Base-by-base conservation (phyloP, 2,113 vertebrate species). In the Penelope pileata region DNA sequence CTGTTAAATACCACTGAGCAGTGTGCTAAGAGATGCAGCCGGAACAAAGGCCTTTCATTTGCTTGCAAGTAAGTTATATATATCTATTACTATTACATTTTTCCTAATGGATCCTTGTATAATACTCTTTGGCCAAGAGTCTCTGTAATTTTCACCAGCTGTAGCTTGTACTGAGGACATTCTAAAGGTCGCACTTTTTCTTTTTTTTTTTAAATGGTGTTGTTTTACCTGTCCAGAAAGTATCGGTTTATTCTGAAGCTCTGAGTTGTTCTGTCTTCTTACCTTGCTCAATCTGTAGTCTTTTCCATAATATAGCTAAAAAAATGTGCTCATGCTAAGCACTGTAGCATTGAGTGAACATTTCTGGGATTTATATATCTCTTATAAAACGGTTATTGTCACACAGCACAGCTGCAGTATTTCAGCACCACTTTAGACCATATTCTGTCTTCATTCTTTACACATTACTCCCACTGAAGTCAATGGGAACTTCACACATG, bases 11-110 rank as follows among this genome's bases (percentile, higher is more conserved):
- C 96, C 40, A 94, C 98, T 88, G 98, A 97, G 45, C 99, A 98
- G 91, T 99, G 99, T 95, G 99, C 99, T 60, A 98, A 98, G 73
- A 97, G 98, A 87, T 99, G 99, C 97, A 99, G 98, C 84, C 98
- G 99, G 88, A 99, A 98, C 97, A 99, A 98, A 95, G 98, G 98
- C 66, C 97, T 99, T 42, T 97, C 97, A 1, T 99, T 99, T 96
- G 97, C 97, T 95, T 99, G 99, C 99, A 99, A 99, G 99, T 99
- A 98, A 96, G 98, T 97, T 67, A 24, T 32, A 8, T 48, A 36
- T 73, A 42, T 87, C 12, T 73, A 4, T 10, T 56, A 10, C n/a
- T 56, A 82, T 79, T 64, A 9, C 78, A 56, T 63, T 54, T 30
- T 3, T 14, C 32, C 45, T 40, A 30, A 54, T n/a, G 11, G 59